Base-by-base conservation (phyloP, 2,888 invertebrate genomes). In the Frankliniella fusca region DNA sequence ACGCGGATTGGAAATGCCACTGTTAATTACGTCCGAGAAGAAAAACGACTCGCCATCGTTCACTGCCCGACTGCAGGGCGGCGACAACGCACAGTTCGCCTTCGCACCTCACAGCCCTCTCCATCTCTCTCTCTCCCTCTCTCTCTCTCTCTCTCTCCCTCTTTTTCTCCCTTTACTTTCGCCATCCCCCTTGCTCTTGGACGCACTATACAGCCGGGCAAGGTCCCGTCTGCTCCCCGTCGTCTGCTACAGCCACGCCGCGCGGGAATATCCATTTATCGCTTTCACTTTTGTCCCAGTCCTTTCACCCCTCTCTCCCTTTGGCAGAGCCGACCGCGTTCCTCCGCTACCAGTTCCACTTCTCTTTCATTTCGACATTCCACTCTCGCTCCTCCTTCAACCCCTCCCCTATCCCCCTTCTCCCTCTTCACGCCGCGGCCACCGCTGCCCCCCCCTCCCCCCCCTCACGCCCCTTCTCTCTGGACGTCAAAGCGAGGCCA, bases 291-390 rank as follows among this genome's bases (percentile, higher is more conserved):
- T n/a, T 18, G 15, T 18, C 61, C 61, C 38, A 38, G 38, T 38
- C 38, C 38, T 38, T 38, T 38, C 38, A 38, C 38, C 3, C 38
- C 38, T 2, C 38, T 3, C 38, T 38, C 38, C 38, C 38, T 38
- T 38, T 38, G 38, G 38, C 38, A 38, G 38, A 38, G 38, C 38
- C 38, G 38, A 38, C 38, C 38, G 5, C 38, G 38, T 38, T 38
- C 38, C 38, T 38, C 5, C 38, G 38, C 38, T 38, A 5, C 38
- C 38, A 38, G 38, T 54, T 54, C 54, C 18, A 12, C 18, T 54
- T 54, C 54, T 54, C 61, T 61, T 18, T 61, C 61, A 61, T 61
- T 61, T 61, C 61, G 61, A 61, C 61, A 61, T 61, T 61, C 61
- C 61, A 61, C 38, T 38, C 38, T 38, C 5, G 38, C 38, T 38